These are phyloP conservation scores for Lasioglossum figueresi DNA, from an alignment of 2,888 invertebrate species.

Conservation along the genomic window DNA sequence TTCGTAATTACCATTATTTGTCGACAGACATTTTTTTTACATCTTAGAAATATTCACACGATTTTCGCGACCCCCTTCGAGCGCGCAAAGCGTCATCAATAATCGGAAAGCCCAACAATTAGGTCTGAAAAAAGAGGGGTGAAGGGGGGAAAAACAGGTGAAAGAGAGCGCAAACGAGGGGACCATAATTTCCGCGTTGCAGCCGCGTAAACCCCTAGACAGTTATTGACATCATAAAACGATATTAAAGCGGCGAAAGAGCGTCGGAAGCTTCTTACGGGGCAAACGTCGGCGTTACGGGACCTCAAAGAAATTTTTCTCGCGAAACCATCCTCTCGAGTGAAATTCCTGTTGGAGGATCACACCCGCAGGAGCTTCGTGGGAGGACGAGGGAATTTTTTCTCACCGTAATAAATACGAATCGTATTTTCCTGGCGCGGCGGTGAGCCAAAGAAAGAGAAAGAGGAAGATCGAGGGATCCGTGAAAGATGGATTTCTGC, in stretches of 20 bases:
- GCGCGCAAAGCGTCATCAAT: not conserved
- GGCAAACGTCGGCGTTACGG: not conserved
- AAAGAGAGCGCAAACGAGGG: not conserved
- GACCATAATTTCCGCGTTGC: not conserved
- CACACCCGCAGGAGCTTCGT: not conserved
- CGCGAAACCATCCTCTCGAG: conserved; percentile 13
- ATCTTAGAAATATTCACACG: too few relatives aligned
- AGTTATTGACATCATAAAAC: conserved; percentile 38
- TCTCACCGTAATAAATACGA: conserved; percentile 1
- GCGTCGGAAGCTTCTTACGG: conserved; percentile 28
- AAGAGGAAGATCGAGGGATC: not conserved
- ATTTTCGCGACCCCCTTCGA: too few relatives aligned
- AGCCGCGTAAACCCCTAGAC: conserved; percentile 26
- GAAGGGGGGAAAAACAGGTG: not conserved
- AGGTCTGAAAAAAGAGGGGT: fast-evolving
- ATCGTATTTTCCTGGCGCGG: not conserved
- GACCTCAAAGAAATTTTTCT: conserved; percentile 25
- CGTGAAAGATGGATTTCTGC: not conserved
- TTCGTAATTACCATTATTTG: too few relatives aligned
- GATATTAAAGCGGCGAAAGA: conserved; percentile 23
- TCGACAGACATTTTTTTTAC: too few relatives aligned
- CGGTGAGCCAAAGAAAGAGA: not conserved
- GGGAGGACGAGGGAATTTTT: not conserved
- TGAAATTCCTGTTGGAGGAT: not conserved
- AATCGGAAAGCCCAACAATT: not conserved